phyloP scores from a whole-genome alignment of 1,140 invertebrate species.

The Heliconius himera region DNA sequence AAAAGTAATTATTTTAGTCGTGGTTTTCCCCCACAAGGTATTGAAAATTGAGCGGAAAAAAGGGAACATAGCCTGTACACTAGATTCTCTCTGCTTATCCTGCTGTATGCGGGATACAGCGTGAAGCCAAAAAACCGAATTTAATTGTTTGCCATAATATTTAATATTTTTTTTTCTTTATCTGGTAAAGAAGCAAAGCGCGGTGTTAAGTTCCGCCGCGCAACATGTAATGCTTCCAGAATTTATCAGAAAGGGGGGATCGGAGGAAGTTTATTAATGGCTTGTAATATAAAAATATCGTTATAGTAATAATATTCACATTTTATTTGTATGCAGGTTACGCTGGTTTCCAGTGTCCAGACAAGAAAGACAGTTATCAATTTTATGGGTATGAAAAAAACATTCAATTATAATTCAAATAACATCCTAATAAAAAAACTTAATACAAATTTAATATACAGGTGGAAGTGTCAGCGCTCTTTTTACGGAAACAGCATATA shows the following conservation, averaged over 20 bases:
- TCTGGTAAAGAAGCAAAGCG: background rate
- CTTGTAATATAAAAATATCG: too few relatives aligned
- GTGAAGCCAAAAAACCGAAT: too few relatives aligned
- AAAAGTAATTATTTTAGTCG: background rate
- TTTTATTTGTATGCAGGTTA: conserved; percentile 54
- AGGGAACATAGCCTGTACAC: too few relatives aligned
- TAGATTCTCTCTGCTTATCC: too few relatives aligned
- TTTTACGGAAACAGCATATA: too few relatives aligned
- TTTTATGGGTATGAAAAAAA: conserved; percentile 46
- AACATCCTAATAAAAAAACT: background rate
- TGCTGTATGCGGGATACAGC: too few relatives aligned
- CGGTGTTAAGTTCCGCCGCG: background rate
- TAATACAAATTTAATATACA: too few relatives aligned
- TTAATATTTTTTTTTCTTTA: background rate
- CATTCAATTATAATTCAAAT: background rate
- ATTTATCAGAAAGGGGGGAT: background rate
- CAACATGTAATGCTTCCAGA: background rate
- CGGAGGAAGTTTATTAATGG: too few relatives aligned
- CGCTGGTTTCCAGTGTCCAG: conserved; percentile 71
- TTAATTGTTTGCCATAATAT: background rate
- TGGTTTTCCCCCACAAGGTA: too few relatives aligned
- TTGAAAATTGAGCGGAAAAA: too few relatives aligned
- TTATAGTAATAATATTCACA: background rate
- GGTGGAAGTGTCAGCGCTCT: too few relatives aligned
- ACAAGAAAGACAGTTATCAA: conserved; percentile 32